A percentile compares a stretch with the other conserved stretches of the same genome.
phyloP scores from a whole-genome alignment of 2,888 invertebrate genomes.

The Campoletis raptor region DNA sequence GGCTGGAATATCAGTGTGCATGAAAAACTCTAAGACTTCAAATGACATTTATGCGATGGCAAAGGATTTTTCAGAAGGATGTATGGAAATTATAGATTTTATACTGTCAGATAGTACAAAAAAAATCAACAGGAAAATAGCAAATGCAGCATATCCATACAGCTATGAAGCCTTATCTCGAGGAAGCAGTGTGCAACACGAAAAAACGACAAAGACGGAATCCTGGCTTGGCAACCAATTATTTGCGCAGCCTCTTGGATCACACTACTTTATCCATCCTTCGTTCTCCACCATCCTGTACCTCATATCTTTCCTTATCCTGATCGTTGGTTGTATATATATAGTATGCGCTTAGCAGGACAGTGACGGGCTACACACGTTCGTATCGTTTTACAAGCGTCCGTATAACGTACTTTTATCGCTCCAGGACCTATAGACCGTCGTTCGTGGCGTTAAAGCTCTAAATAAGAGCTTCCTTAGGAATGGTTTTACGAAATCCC shows the following conservation, averaged over 20 bases:
- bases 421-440: slow-evolving; percentile 79
- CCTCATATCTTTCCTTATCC: slow-evolving; percentile 49
- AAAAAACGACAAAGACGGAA: slow-evolving; percentile 12
- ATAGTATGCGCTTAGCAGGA: slow-evolving; percentile 57
- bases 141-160: neutral
- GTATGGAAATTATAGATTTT: neutral
- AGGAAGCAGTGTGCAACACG: slow-evolving; percentile 29
- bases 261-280: slow-evolving; percentile 15
- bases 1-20: neutral
- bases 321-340: slow-evolving; percentile 21
- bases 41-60: too few relatives aligned
- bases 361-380: slow-evolving; percentile 67
- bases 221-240: slow-evolving; percentile 46
- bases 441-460: slow-evolving; percentile 77
- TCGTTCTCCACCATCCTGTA: slow-evolving; percentile 23
- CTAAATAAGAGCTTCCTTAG: slow-evolving; percentile 80
- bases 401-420: slow-evolving; percentile 79
- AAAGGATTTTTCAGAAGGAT: neutral
- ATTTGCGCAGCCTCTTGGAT: slow-evolving; percentile 34
- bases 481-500: slow-evolving; percentile 78
- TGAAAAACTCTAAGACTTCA: neutral
- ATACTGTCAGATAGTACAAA: neutral
- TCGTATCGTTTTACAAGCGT: slow-evolving; percentile 78
- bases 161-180: slow-evolving; percentile 39
- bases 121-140: neutral